phyloP scores from a whole-genome alignment of 1,140 invertebrate genomes.

The Ceratosolen solmsi region DNA sequence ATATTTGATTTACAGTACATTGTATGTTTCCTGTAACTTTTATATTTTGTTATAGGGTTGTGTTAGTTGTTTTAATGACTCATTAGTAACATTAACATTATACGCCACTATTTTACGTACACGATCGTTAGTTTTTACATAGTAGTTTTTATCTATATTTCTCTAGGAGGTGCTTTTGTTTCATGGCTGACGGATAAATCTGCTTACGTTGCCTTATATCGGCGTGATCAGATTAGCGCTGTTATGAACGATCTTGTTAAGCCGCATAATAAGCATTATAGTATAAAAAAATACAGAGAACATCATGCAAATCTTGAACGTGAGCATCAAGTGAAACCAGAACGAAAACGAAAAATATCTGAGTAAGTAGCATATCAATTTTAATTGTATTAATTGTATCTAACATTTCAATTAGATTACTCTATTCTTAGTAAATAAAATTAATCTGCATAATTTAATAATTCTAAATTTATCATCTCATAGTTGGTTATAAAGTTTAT shows the following conservation, averaged over 20 bases:
- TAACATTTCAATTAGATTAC: not conserved
- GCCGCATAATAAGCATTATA: constrained; percentile 48
- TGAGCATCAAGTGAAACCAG: constrained; percentile 41
- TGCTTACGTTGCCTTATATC: constrained; percentile 65
- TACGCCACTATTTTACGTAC: too few species aligned
- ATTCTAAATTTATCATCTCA: too few species aligned
- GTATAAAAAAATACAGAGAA: constrained; percentile 60
- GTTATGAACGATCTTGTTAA: constrained; percentile 57
- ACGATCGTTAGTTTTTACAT: too few species aligned
- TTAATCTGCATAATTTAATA: not conserved
- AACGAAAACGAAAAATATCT: constrained; percentile 45
- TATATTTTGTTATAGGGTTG: too few species aligned
- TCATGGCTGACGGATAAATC: constrained; percentile 68
- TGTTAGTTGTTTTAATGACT: too few species aligned
- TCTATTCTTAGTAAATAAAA: not conserved
- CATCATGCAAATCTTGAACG: constrained; percentile 56
- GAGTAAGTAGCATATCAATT: constrained; percentile 46
- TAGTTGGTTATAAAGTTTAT: too few species aligned
- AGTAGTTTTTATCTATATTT: too few species aligned
- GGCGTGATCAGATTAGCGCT: constrained; percentile 58
- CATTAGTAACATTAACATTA: too few species aligned
- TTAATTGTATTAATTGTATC: not conserved
- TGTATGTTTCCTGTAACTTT: too few species aligned
- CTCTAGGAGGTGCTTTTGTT: constrained; percentile 64
- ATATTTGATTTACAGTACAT: too few species aligned